Evolutionary conservation across 2,888 invertebrate genomes (phyloP).

Genomic region (Lasioglossum lativentre): DNA sequence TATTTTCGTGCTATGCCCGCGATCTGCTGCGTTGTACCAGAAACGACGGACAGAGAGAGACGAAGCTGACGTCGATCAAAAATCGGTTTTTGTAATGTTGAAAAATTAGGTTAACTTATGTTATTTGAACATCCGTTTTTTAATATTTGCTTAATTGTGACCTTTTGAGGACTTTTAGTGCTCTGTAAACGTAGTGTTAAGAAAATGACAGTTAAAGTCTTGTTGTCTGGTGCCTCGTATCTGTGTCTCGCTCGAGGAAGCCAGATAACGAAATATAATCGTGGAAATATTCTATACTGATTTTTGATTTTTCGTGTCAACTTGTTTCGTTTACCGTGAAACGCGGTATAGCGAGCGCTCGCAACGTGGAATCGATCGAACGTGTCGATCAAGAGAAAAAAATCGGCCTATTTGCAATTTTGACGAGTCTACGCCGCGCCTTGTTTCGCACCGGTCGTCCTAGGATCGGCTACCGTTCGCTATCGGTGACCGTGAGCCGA

Average conservation of each 20-base stretch:
- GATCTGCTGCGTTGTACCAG: background rate
- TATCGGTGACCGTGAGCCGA: constrained; percentile 7
- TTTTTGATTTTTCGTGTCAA: background rate
- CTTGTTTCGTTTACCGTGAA: background rate
- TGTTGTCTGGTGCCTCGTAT: too few species aligned
- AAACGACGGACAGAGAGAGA: background rate
- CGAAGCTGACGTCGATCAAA: background rate
- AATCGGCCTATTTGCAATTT: constrained; percentile 19
- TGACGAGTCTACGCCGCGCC: constrained; percentile 26
- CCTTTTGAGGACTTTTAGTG: too few species aligned
- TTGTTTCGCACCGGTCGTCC: constrained; percentile 28
- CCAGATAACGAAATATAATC: background rate
- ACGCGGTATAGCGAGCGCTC: background rate
- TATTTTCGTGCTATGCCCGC: background rate
- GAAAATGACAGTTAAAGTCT: background rate
- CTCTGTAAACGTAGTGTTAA: too few species aligned
- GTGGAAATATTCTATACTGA: background rate
- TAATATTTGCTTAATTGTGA: too few species aligned
- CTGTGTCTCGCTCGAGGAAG: background rate
- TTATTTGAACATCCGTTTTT: too few species aligned
- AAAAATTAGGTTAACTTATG: too few species aligned
- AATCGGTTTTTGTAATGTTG: too few species aligned
- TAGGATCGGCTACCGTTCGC: constrained; percentile 19
- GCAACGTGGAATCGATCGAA: background rate
- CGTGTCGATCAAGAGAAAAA: background rate